phyloP scores from a whole-genome alignment of 2,113 vertebrate species.

The Oceanodroma tethys region DNA sequence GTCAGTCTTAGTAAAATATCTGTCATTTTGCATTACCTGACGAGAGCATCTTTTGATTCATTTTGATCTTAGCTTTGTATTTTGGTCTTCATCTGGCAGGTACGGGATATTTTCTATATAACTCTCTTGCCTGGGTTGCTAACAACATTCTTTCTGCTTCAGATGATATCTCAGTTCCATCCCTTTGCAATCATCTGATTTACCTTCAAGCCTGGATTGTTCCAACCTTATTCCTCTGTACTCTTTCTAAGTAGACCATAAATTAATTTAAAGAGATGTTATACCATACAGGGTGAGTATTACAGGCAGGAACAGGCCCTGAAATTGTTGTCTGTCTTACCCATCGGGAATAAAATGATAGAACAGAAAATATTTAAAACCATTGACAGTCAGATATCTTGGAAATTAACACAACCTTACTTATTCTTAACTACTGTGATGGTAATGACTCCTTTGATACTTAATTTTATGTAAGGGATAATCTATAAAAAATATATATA shows the following conservation, averaged over 20 bases:
- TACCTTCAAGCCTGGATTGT: neutral
- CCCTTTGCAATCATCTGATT: neutral
- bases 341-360: neutral
- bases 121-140: neutral
- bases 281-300: neutral
- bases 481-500: neutral
- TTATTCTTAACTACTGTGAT: neutral
- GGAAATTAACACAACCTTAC: neutral
- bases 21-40: neutral
- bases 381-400: neutral
- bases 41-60: neutral
- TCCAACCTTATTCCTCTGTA: neutral
- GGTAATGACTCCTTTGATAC: neutral
- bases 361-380: neutral
- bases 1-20: neutral
- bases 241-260: neutral
- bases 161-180: neutral
- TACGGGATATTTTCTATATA: accelerated
- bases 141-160: neutral
- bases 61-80: neutral
- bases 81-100: neutral
- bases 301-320: neutral
- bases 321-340: neutral
- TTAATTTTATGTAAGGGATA: neutral
- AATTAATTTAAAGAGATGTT: neutral